phyloP scores from a whole-genome alignment of 2,113 vertebrate genomes.

The Chaenocephalus aceratus region DNA sequence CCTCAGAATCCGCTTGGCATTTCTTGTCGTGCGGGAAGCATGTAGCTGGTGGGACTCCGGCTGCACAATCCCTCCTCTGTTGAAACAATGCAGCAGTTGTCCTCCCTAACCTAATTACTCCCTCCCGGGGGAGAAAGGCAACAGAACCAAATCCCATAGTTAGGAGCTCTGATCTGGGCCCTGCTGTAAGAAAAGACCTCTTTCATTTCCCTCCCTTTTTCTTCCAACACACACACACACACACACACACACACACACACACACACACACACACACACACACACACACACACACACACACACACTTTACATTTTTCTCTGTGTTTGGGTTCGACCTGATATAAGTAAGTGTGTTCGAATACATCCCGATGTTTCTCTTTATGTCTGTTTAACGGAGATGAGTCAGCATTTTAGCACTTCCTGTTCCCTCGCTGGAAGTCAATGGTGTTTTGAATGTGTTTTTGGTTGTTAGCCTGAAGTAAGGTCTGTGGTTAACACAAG shows the following conservation, averaged over 20 bases:
- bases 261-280: not conserved
- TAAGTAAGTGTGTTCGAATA: conserved; percentile 51
- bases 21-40: conserved; percentile 82
- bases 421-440: no score
- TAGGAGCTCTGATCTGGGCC: conserved; percentile 83
- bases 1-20: conserved; percentile 78
- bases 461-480: no score
- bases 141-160: conserved; percentile 86
- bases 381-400: conserved; percentile 16
- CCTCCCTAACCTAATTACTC: conserved; percentile 88
- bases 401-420: no score
- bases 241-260: no score
- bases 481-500: no score
- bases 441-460: no score
- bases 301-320: conserved; percentile 39
- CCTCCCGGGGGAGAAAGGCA: conserved; percentile 83
- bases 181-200: conserved; percentile 82
- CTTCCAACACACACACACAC: conserved; percentile 36
- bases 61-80: conserved; percentile 87
- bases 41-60: conserved; percentile 85
- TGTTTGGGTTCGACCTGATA: conserved; percentile 18
- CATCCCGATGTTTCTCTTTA: conserved; percentile 44
- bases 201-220: conserved; percentile 76
- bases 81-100: conserved; percentile 88
- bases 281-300: conserved; percentile 27